These are phyloP conservation scores for Glaucopsyche alexis DNA, from an alignment of 2,888 invertebrate species.

Conservation along the genomic window DNA sequence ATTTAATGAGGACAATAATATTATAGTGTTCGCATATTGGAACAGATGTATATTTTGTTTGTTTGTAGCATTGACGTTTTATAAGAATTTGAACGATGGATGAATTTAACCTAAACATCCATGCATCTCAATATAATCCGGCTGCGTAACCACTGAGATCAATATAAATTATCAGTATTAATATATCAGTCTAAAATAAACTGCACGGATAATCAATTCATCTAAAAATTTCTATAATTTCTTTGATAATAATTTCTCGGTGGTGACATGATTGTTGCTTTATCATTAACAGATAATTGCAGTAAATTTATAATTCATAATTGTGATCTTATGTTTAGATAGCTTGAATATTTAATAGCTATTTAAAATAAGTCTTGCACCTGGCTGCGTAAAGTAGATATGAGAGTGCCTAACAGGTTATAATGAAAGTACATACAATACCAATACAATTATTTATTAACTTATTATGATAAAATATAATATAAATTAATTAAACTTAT, in stretches of 20 bases:
- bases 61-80: too few relatives aligned
- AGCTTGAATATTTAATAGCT: too few relatives aligned
- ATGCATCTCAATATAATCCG: constrained; percentile 1
- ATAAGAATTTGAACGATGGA: constrained; percentile 9
- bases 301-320: too few relatives aligned
- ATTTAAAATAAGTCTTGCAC: constrained; percentile 8
- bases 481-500: not conserved
- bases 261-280: not conserved
- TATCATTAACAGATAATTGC: too few relatives aligned
- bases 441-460: not conserved
- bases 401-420: not conserved
- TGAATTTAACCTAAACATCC: constrained; percentile 16
- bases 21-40: constrained; percentile 1
- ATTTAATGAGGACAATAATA: not conserved
- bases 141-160: not conserved
- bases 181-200: constrained; percentile 10
- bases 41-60: not conserved
- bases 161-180: constrained; percentile 5
- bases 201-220: not conserved
- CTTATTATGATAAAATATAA: constrained; percentile 8
- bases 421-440: constrained; percentile 16
- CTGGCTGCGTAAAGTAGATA: constrained; percentile 10
- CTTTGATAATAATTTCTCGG: not conserved
- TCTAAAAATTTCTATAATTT: not conserved
- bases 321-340: too few relatives aligned